Evolutionary conservation across 2,888 invertebrate species (phyloP).

Genomic region (Willowsia nigromaculata): DNA sequence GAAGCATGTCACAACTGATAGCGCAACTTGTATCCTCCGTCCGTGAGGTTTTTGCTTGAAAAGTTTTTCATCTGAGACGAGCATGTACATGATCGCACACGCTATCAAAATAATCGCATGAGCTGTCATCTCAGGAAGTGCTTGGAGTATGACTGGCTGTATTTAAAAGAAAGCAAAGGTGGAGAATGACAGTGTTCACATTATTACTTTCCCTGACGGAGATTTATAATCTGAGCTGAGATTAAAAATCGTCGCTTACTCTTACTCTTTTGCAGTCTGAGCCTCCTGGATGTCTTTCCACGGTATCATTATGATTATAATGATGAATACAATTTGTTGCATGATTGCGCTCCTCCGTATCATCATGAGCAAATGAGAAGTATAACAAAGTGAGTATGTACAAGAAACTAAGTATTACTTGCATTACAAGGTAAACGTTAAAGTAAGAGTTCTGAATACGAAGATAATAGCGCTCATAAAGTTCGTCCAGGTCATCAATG

Average conservation of each 20-base stretch:
- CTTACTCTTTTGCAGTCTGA: constrained; percentile 14
- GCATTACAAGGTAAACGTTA: constrained; percentile 87
- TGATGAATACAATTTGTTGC: constrained; percentile 8
- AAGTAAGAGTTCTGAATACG: constrained; percentile 89
- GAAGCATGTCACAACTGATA: constrained; percentile 80
- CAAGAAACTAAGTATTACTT: constrained; percentile 84
- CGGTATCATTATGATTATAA: neutral
- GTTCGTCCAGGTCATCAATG: constrained; percentile 87
- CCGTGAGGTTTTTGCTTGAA: constrained; percentile 80
- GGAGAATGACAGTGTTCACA: neutral
- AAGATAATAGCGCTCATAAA: constrained; percentile 88
- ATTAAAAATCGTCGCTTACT: too few species aligned
- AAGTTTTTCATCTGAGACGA: constrained; percentile 82
- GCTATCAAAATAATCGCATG: constrained; percentile 81
- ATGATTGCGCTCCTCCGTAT: neutral
- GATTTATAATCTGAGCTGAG: too few species aligned
- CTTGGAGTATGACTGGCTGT: constrained; percentile 80
- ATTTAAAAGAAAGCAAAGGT: constrained; percentile 63
- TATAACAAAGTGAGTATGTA: constrained; percentile 81
- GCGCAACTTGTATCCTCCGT: constrained; percentile 80
- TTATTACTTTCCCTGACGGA: too few species aligned
- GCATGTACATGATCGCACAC: constrained; percentile 81
- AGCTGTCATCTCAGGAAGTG: constrained; percentile 81
- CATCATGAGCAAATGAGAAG: constrained; percentile 64
- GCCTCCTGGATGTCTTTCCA: neutral